Conservation (phyloP, 2,113 vertebrate species). For the Phalacrocorax brasilianus region DNA sequence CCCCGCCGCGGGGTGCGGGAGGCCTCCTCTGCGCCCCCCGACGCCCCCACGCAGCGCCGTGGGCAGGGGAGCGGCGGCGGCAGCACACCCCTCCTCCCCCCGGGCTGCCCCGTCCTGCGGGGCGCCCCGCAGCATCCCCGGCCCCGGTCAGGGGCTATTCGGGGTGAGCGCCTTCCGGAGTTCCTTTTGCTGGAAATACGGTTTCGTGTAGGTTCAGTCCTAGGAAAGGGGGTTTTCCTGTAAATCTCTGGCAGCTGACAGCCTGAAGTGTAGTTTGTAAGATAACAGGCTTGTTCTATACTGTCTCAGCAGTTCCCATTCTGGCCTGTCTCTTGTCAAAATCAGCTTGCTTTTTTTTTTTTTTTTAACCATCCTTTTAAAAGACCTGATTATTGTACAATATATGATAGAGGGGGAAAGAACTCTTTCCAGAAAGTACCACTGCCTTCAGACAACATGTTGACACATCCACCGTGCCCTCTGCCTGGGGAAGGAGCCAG, state of each 20-base stretch:
- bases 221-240: conserved; percentile 39
- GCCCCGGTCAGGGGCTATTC: not conserved
- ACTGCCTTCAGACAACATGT: not conserved
- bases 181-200: not conserved
- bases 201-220: not conserved
- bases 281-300: conserved; percentile 68
- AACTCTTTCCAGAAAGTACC: not conserved
- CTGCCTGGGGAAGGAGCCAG: not conserved
- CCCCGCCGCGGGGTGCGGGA: too few relatives aligned
- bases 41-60: too few relatives aligned
- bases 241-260: conserved; percentile 71
- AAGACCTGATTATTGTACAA: not conserved
- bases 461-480: not conserved
- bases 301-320: conserved; percentile 60
- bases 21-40: too few relatives aligned
- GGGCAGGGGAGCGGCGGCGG: not conserved
- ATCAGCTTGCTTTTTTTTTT: not conserved
- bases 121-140: not conserved
- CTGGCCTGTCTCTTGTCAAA: conserved; percentile 61
- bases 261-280: conserved; percentile 68
- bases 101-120: not conserved
- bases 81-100: too few relatives aligned
- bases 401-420: not conserved
- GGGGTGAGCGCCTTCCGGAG: not conserved
- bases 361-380: not conserved